Base-by-base conservation (phyloP, 1,140 invertebrate genomes). In the Drosophila dunni region DNA sequence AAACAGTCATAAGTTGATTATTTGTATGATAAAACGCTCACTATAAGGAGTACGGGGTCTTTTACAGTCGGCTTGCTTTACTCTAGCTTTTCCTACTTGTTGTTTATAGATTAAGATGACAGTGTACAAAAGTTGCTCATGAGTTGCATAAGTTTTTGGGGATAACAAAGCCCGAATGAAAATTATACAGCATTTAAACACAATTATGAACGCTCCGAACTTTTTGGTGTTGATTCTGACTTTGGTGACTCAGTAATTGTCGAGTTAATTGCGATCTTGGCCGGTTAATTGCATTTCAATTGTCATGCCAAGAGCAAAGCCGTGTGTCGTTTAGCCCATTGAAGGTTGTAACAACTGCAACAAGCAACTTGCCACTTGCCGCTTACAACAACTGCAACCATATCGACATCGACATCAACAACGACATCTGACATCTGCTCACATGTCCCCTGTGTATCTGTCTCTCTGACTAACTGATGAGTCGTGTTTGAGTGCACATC, bases 211-310 rank as follows among this genome's bases (percentile, higher is more conserved):
- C 53, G 60, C 17, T 36, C 36, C 5, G 24, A 67, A 13, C 62
- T 46, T 24, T 69, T 36, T 42, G 42, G 45, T 15, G 10, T 5
- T 51, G 54, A 44, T 58, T 61, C 67, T 81, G 69, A 54, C 67
- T 72, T 68, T 73, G 78, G 69, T 82, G 79, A 74, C 71, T 69
- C 45, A 75, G 68, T 86, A 86, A 86, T 79, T 88, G 82, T 86
- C 58, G 65, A 50, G 68, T 86, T 86, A 86, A 86, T 88, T 88
- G 82, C 79, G 68, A 53, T 53, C 79, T 88, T 83, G 79, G 64
- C 82, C 82, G 83, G 76, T 88, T 86, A 86, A 86, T 86, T 86
- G 82, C 83, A 83, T 79, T 86, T 86, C 82, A 86, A 88, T 86
- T 86, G 82, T 86, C 83, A 88, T 86, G 82, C 76, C 81, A 86